phyloP scores from a whole-genome alignment of 2,113 vertebrate genomes.

The Tursiops truncatus region DNA sequence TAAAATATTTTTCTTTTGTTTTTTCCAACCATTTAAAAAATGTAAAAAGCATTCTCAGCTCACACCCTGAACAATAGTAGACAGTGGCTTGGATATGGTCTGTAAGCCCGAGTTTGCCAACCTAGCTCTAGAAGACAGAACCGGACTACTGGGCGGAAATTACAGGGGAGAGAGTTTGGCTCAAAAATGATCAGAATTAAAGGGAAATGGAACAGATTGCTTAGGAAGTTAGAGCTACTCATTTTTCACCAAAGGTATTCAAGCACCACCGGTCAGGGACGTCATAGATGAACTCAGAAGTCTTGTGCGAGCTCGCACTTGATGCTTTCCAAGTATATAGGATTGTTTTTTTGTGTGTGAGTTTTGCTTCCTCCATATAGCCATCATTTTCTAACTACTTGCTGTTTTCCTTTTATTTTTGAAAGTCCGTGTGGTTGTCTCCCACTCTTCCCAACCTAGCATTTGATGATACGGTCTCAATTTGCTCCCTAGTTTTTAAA shows the following conservation, averaged over 20 bases:
- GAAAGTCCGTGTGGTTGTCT: background rate
- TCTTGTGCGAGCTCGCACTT: background rate
- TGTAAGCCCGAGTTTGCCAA: background rate
- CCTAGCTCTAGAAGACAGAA: slow-evolving; percentile 5
- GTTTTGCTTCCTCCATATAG: slow-evolving; percentile 5
- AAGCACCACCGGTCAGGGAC: background rate
- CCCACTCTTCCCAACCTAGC: background rate
- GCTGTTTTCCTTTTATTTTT: slow-evolving; percentile 17
- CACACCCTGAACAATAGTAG: slow-evolving; percentile 1
- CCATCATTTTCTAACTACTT: background rate
- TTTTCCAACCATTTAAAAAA: slow-evolving; percentile 38
- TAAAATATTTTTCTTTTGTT: slow-evolving; percentile 25
- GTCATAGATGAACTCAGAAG: background rate
- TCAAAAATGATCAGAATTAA: background rate
- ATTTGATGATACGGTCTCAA: slow-evolving; percentile 37
- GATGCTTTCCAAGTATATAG: background rate
- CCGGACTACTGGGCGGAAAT: background rate
- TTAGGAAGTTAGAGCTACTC: slow-evolving; percentile 32
- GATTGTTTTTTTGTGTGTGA: background rate
- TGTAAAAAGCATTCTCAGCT: slow-evolving; percentile 6
- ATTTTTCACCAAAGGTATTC: slow-evolving; percentile 12
- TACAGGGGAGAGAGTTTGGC: background rate
- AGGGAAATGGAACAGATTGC: background rate
- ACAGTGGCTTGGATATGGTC: background rate
- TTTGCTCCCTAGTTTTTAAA: background rate